Evolutionary conservation across 2,797 vertebrate genomes (phyloP), one percentile per base, ranked within the genome.

Genomic region (Monodelphis domestica): DNA sequence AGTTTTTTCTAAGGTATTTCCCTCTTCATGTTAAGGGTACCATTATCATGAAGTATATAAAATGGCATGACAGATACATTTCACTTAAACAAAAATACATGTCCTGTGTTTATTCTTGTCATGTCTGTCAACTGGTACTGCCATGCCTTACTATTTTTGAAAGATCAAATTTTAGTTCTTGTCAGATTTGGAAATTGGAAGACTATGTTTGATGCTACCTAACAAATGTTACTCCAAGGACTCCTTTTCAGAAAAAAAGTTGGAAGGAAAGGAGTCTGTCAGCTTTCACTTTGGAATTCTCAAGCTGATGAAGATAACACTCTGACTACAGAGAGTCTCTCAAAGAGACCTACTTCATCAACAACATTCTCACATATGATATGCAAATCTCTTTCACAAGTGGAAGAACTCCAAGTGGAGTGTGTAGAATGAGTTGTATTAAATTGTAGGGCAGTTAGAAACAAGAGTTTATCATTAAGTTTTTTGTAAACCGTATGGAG

Each of bases 281-380:
- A 90, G 95, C 90, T 90, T 97, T 95, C 91, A 10, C 63, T 89
- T 96, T 96, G 92, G 50, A 96, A 96, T 93, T 88, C n/a, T 97
- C 59, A 63, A 92, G 84, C 54, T 94, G 89, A 94, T 89, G 33
- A 93, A 91, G 78, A 89, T 87, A 94, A 94, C 54, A 94, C 63
- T 93, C 95, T 88, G 53, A 95, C 53, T 93, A 94, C 12, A 53
- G 88, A 84, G 88, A 84, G 17, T 91, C 51, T 91, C 91, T 93
- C 87, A 78, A 11, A 53, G 54, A 97, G 89, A 94, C 89, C 54
- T 10, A 93, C 90, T 89, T 95, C 84, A 93, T 92, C 87, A 93
- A 78, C 87, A 94, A 78, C 95, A 96, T 91, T 57, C 33, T 95
- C 53, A 94, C 50, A 93, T 91, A 87, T 63, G 51, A 89, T 89